Percentiles rank a stretch among this genome's conserved stretches.
These are phyloP conservation scores for Crenuchus spilurus DNA, from an alignment of 2,797 vertebrate species.

Conservation along the genomic window DNA sequence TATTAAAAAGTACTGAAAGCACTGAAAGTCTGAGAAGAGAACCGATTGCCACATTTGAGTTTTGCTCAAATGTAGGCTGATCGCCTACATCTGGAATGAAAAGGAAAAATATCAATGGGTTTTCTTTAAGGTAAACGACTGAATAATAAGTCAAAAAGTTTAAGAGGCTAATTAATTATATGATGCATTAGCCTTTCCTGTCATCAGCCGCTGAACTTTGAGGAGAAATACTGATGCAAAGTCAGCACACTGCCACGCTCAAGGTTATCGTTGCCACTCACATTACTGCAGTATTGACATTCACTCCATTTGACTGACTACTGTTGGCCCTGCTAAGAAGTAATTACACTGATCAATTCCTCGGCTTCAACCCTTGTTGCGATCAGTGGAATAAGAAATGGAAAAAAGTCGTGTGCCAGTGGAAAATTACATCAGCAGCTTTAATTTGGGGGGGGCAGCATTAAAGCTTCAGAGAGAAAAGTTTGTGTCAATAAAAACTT, in stretches of 20 bases:
- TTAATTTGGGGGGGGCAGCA: not conserved
- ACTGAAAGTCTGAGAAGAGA: too few species aligned
- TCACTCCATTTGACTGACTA: constrained; percentile 24
- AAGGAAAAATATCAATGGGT: too few species aligned
- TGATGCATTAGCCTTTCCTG: not conserved
- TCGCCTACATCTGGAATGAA: too few species aligned
- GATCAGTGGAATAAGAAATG: not conserved
- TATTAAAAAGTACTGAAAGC: too few species aligned
- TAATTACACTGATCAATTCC: constrained; percentile 41
- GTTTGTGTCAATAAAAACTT: constrained; percentile 19
- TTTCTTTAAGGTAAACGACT: too few species aligned
- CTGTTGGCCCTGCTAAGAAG: constrained; percentile 20
- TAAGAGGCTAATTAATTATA: not conserved
- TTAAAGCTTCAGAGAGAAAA: not conserved
- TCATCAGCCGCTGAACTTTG: not conserved
- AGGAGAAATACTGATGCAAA: constrained; percentile 5
- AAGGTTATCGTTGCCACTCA: constrained; percentile 20
- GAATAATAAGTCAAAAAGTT: not conserved
- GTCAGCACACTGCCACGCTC: not conserved
- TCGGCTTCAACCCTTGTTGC: not conserved
- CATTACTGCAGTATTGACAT: constrained; percentile 21
- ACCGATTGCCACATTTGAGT: too few species aligned
- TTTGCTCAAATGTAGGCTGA: too few species aligned
- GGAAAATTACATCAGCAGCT: constrained; percentile 9
- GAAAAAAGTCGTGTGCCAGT: constrained; percentile 3